phyloP scores from a whole-genome alignment of 2,888 invertebrate species.

The Chymomyza fuscimana region DNA sequence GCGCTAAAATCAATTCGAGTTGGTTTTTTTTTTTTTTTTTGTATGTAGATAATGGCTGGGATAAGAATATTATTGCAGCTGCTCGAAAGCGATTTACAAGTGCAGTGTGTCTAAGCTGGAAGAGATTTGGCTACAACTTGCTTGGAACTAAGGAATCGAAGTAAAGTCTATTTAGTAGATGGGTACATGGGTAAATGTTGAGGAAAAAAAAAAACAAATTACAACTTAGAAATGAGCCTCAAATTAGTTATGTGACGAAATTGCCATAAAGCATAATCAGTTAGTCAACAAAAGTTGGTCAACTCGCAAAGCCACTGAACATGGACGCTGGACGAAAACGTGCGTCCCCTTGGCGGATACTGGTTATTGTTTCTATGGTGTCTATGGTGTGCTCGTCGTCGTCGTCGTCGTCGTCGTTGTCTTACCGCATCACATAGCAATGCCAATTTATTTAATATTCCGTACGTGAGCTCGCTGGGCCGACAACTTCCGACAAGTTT shows the following conservation, averaged over 20 bases:
- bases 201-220: not conserved
- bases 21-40: not conserved
- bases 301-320: not conserved
- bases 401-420: slow-evolving; percentile 4
- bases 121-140: not conserved
- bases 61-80: slow-evolving; percentile 49
- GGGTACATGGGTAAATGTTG: not conserved
- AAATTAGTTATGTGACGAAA: slow-evolving; percentile 9
- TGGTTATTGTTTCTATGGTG: not conserved
- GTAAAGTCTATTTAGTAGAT: not conserved
- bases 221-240: slow-evolving; percentile 3
- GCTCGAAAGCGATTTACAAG: slow-evolving; percentile 60
- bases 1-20: slow-evolving; percentile 56
- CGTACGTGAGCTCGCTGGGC: slow-evolving; percentile 51
- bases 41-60: slow-evolving; percentile 35
- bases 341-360: not conserved
- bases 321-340: not conserved
- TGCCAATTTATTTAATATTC: slow-evolving; percentile 71
- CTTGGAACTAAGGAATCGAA: too few species aligned
- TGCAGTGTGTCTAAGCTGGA: not conserved
- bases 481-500: slow-evolving; percentile 9
- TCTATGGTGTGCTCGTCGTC: slow-evolving; percentile 2
- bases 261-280: slow-evolving; percentile 7
- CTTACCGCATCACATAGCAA: slow-evolving; percentile 55
- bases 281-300: not conserved